These are phyloP conservation scores for Enteromius anoplus DNA, from an alignment of 2,797 vertebrate genomes.

Conservation along the genomic window DNA sequence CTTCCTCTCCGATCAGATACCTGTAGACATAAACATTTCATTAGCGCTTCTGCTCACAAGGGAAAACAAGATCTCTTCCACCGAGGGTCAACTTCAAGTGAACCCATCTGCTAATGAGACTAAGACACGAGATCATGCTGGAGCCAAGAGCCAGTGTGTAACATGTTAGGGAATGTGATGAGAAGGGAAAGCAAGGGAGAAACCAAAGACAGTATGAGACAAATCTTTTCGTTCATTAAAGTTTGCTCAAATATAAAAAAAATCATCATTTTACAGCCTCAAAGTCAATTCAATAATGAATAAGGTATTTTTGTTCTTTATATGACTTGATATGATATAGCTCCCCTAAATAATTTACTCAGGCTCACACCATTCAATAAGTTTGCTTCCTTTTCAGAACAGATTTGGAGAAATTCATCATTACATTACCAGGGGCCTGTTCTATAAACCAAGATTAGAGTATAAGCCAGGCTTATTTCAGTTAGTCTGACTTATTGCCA, in stretches of 20 bases:
- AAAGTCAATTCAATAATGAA: neutral
- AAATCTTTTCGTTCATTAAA: neutral
- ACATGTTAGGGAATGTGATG: neutral
- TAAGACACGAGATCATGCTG: slow-evolving; percentile 49
- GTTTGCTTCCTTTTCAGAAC: neutral
- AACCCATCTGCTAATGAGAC: slow-evolving; percentile 54
- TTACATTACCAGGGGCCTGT: neutral
- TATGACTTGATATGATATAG: neutral
- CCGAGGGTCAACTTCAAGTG: slow-evolving; percentile 50
- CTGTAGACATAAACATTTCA: slow-evolving; percentile 69
- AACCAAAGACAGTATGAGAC: neutral
- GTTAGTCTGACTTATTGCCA: too few species aligned
- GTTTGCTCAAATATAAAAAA: neutral
- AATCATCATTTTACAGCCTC: neutral
- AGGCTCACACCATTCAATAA: neutral
- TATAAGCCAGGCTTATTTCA: too few species aligned
- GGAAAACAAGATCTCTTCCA: slow-evolving; percentile 4
- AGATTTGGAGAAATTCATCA: neutral
- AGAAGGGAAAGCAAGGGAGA: neutral
- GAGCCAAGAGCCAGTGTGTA: slow-evolving; percentile 22
- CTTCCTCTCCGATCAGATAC: slow-evolving; percentile 94
- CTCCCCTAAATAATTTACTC: neutral
- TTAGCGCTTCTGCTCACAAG: slow-evolving; percentile 16
- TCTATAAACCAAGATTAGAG: too few species aligned
- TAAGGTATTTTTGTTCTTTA: too few species aligned